A percentile compares a stretch with the other conserved stretches of the same genome.
Conservation (phyloP, 2,113 vertebrate species). For the Rhynchomys soricoides region DNA sequence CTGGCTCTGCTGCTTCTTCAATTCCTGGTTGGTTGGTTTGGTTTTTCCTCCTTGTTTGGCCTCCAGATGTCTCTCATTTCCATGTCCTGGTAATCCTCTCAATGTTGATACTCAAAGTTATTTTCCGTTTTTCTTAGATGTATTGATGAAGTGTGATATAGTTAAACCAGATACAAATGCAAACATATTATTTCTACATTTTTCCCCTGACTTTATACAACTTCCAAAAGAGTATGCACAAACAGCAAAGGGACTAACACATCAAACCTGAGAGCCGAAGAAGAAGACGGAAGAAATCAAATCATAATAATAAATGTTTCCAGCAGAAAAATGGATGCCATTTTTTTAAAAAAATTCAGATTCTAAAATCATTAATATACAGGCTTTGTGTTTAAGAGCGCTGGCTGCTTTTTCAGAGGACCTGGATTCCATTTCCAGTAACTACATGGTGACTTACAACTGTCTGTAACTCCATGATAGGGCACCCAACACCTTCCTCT, state of each 20-base stretch:
- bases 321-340: not conserved
- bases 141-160: not conserved
- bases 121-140: not conserved
- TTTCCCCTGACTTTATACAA: not conserved
- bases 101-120: not conserved
- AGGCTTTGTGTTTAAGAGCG: not conserved
- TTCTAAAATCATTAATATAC: not conserved
- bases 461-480: not conserved
- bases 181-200: not conserved
- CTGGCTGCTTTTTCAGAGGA: not conserved
- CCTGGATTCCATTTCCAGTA: not conserved
- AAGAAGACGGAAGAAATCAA: not conserved
- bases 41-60: not conserved
- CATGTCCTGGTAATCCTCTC: not conserved
- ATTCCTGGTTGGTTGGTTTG: no score
- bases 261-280: not conserved
- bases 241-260: not conserved
- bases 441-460: not conserved
- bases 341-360: not conserved
- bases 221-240: not conserved
- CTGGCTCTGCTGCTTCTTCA: fast-evolving
- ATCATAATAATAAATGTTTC: not conserved
- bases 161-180: not conserved
- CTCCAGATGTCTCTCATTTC: not conserved
- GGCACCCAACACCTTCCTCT: not conserved